phyloP scores from a whole-genome alignment of 2,113 vertebrate species.

The rabbit (Oryctolagus cuniculus) region mOryCun1.1 NC_091453.1:70514001-70514500 shows the following conservation, averaged over 20 bases:
- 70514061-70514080: slow-evolving; percentile 26
- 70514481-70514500: too few species aligned
- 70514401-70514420: background rate
- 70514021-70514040: background rate
- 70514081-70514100: background rate
- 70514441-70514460: too few species aligned
- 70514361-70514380: background rate
- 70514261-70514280: slow-evolving; percentile 43
- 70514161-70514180: background rate
- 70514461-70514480: too few species aligned
- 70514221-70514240: slow-evolving; percentile 31
- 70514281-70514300: slow-evolving; percentile 45
- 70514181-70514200: background rate
- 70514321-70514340: slow-evolving; percentile 15
- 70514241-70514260: slow-evolving; percentile 15
- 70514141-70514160: background rate
- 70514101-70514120: background rate
- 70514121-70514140: background rate
- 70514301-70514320: slow-evolving; percentile 33
- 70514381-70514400: background rate
- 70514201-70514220: slow-evolving; percentile 39
- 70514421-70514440: too few species aligned
- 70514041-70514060: background rate
- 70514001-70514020: slow-evolving; percentile 14
- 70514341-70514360: background rate